Base-by-base conservation (phyloP, 37 sponge, comb jelly and placozoan genomes). In the Oopsacas minuta region DNA sequence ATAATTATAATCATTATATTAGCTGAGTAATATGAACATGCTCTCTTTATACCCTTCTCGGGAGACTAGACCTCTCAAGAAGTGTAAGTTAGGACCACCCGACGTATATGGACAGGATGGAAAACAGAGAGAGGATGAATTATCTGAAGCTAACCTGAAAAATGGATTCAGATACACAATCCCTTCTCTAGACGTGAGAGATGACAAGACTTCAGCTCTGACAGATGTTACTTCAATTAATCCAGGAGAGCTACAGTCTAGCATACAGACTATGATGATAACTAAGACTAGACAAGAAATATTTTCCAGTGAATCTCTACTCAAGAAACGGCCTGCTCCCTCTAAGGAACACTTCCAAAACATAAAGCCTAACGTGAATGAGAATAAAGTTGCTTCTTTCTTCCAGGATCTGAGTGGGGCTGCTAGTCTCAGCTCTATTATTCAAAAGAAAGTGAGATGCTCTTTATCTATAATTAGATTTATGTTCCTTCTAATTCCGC, bases 391-490 rank as follows among this genome's bases (percentile, higher is more conserved):
- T 10, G 7, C 75, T 3, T 25, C 75, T 12, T 61, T 61, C 75
- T 61, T n/a, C 28, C 75, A 61, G 75, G 75, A 61, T 61, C 75
- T 61, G 5, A 61, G 75, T 34, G 75, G 75, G 22, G 75, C 75
- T 3, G 20, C 75, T n/a, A 61, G 75, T 12, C 7, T 61, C 75
- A 61, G 22, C 75, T 61, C 75, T 34, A 61, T 61, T 34, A 61
- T 61, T 34, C 75, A 61, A 34, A 61, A 61, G 75, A 61, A 61
- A n/a, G 75, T 61, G 28, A 20, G 15, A 17, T 42, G 8, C 8
- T 42, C 15, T 42, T 42, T 8, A 8, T 8, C 15, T 17, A 15
- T 15, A 42, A 42, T 15, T 42, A 15, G 12, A 42, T 15, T 42
- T 8, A 15, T 42, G 8, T 42, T 17, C 49, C 15, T 8, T 42